Percentiles rank a stretch among this genome's conserved stretches.
Conservation (phyloP, 2,797 vertebrate genomes). For the Acanthurus leucopareius region DNA sequence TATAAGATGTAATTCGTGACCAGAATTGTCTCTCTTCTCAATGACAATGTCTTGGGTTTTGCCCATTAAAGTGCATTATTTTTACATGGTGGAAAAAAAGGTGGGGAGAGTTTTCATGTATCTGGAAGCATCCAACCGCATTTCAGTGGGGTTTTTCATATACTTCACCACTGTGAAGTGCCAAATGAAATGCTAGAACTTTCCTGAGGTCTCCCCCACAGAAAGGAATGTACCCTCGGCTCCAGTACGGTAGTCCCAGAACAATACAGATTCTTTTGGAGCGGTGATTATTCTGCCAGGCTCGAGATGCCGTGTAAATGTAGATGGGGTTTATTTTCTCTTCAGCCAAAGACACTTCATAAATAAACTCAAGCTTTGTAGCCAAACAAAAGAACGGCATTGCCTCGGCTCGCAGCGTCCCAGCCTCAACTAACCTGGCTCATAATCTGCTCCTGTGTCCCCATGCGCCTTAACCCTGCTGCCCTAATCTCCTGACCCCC, state of each 20-base stretch:
- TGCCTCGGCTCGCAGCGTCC: slow-evolving; percentile 39
- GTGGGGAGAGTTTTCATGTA: slow-evolving; percentile 50
- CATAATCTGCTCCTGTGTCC: slow-evolving; percentile 68
- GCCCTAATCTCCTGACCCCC: slow-evolving; percentile 76
- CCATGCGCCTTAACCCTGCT: slow-evolving; percentile 66
- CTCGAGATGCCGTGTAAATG: slow-evolving; percentile 74
- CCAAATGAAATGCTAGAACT: slow-evolving; percentile 81
- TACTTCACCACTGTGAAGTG: slow-evolving; percentile 59
- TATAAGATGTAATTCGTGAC: slow-evolving; percentile 69
- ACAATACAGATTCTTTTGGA: slow-evolving; percentile 81
- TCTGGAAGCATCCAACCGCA: slow-evolving; percentile 70
- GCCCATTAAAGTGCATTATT: slow-evolving; percentile 74
- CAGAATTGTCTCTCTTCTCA: slow-evolving; percentile 57
- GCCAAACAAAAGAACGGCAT: slow-evolving; percentile 67
- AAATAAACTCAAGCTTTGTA: slow-evolving; percentile 80
- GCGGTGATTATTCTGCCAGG: slow-evolving; percentile 74
- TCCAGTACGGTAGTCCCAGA: slow-evolving; percentile 77
- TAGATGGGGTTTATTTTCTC: slow-evolving; percentile 79
- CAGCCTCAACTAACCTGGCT: slow-evolving; percentile 67
- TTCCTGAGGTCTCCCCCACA: slow-evolving; percentile 81
- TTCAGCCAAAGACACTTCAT: slow-evolving; percentile 75
- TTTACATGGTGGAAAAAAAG: slow-evolving; percentile 42
- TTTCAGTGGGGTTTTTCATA: slow-evolving; percentile 65
- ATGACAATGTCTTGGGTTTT: slow-evolving; percentile 69
- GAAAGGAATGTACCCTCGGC: slow-evolving; percentile 78